Evolutionary conservation across 2,888 invertebrate genomes (phyloP).

Genomic region (Oxystoma pomonae): DNA sequence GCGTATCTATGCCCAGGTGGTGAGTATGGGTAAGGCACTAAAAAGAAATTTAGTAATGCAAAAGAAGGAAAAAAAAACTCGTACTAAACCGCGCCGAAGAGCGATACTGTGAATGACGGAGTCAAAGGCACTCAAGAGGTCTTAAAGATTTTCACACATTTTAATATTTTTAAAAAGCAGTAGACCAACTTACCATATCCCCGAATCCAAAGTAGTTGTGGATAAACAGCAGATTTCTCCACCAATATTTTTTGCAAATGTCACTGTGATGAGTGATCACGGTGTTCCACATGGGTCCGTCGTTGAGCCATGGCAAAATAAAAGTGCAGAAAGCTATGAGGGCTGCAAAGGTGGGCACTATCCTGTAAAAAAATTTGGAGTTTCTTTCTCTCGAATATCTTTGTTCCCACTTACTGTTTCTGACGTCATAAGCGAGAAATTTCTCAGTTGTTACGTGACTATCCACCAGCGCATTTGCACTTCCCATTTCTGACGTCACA

Average conservation of each 20-base stretch:
- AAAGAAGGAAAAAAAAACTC: background rate
- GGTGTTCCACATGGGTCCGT: conserved; percentile 67
- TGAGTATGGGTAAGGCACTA: conserved; percentile 69
- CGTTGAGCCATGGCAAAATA: conserved; percentile 57
- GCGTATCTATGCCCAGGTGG: conserved; percentile 67
- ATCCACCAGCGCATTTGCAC: too few relatives aligned
- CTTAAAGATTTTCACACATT: too few relatives aligned
- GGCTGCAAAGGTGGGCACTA: conserved; percentile 61
- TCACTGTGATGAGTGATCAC: conserved; percentile 64
- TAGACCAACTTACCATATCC: conserved; percentile 54
- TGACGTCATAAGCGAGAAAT: too few relatives aligned
- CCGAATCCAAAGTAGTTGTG: conserved; percentile 71
- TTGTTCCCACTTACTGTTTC: too few relatives aligned
- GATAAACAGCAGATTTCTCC: conserved; percentile 66
- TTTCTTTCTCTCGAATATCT: too few relatives aligned
- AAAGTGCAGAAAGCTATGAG: conserved; percentile 65
- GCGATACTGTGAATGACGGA: too few relatives aligned
- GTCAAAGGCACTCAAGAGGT: too few relatives aligned
- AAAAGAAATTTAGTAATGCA: conserved; percentile 29
- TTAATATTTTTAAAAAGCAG: background rate
- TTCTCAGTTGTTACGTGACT: too few relatives aligned
- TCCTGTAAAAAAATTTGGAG: too few relatives aligned
- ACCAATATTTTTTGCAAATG: conserved; percentile 65
- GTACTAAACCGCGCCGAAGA: too few relatives aligned
- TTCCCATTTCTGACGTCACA: too few relatives aligned